Base-by-base conservation (phyloP, 2,113 vertebrate genomes). In the Colistium nudipinnis region DNA sequence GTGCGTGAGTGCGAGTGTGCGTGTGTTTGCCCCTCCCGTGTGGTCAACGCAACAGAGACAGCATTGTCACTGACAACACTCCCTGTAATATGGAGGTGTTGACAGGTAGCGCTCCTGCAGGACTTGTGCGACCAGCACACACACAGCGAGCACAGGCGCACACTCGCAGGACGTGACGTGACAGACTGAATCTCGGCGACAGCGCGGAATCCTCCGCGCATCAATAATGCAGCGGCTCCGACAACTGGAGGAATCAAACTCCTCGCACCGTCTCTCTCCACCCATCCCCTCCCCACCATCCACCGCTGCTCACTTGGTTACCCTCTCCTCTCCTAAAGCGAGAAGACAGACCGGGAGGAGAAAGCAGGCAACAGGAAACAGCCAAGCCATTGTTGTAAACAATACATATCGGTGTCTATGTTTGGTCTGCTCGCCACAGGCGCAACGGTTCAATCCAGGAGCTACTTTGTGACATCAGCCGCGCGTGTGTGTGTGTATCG, bases 181-280 rank as follows among this genome's bases (percentile, higher is more conserved):
- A 91, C 74, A 82, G 78, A 20, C 70, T 67, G 83, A 80, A 70
- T 68, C 81, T 82, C 52, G 2, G 76, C 48, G 67, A 83, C 89
- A 81, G 67, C 30, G 69, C 64, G 78, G 74, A 73, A 80, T 76
- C 82, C 85, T 78, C 64, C 45, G 55, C 62, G 43, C 89, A 91
- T 91, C 88, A 91, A 91, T 91, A 91, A 90, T 91, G 83, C 87
- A 91, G 80, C 67, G 53, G 35, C 74, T 84, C 59, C 78, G 86
- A 90, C 89, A 87, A 85, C 66, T 57, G 65, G 45, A 75, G 80
- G 76, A 85, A 82, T 88, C 87, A 87, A 87, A 88, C 74, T 76
- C 76, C 56, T 67, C 14, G n/a, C 64, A 53, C 66, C 51, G 22
- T 72, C 66, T 80, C 67, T 38, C 70, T 74, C 76, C 68, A 65